Evolutionary conservation across 2,888 invertebrate species (phyloP).

Genomic region (Actias luna): DNA sequence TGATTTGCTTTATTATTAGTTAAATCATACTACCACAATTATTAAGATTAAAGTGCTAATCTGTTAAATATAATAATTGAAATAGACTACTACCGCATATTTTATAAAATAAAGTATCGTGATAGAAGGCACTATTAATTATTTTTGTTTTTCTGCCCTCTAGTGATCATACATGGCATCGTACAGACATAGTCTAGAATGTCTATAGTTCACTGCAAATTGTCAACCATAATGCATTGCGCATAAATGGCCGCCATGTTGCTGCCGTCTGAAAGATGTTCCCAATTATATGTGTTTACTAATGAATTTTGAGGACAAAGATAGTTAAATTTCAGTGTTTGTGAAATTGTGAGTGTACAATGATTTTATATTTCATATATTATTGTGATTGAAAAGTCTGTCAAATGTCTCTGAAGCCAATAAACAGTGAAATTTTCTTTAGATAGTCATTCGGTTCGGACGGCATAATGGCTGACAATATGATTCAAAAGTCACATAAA

Average conservation of each 20-base stretch:
- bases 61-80: no score
- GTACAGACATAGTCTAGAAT: constrained; percentile 49
- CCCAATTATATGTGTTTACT: constrained; percentile 82
- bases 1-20: no score
- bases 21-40: no score
- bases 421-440: constrained; percentile 82
- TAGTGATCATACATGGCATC: constrained; percentile 43
- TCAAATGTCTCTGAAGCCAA: constrained; percentile 81
- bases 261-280: constrained; percentile 82
- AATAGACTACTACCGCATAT: neutral
- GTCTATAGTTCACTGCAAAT: constrained; percentile 77
- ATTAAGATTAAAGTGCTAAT: no score
- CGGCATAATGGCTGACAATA: constrained; percentile 85
- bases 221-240: constrained; percentile 83
- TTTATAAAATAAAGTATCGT: neutral
- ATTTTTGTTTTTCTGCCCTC: constrained; percentile 44
- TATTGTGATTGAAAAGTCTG: constrained; percentile 74
- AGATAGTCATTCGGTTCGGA: constrained; percentile 82
- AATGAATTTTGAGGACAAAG: constrained; percentile 78
- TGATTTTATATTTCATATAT: constrained; percentile 76
- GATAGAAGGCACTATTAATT: neutral
- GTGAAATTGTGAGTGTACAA: constrained; percentile 81
- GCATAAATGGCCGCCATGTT: constrained; percentile 83
- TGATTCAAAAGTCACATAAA: constrained; percentile 84
- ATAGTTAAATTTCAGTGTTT: constrained; percentile 77